Base-by-base conservation (phyloP, 1,140 invertebrate species). In the Drosophila orosa region DNA sequence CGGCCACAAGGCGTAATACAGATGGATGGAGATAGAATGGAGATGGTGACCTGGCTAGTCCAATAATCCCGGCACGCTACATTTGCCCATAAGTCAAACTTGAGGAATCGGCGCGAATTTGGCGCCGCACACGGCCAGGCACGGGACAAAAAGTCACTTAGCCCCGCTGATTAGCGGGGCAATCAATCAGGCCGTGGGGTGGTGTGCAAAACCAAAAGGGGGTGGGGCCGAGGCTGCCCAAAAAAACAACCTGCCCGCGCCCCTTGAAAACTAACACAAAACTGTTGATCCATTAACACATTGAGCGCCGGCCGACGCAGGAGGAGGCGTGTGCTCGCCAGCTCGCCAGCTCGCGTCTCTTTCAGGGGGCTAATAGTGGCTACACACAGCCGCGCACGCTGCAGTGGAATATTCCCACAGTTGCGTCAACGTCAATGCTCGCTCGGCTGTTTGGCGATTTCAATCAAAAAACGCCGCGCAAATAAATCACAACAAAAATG, bases 401-500 rank as follows among this genome's bases (percentile, higher is more conserved):
- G 78, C 83, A 87, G 50, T 87, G 83, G 83, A 87, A 87, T 87
- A 87, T 87, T 87, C 83, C 83, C 83, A 87, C 83, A 89, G 84
- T 80, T 79, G 81, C 75, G 80, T 82, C 79, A 82, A 81, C 66
- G 67, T 54, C 48, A 71, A 52, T 61, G 59, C 45, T 25, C 66
- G 39, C 40, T 25, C 35, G 35, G 44, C 27, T 40, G 73, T 57
- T 68, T 66, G 63, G 66, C 29, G 65, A 85, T 80, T 85, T 80
- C 66, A 77, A 85, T 81, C 73, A 86, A 74, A 83, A 85, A 82
- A 61, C 44, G 56, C 74, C 74, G 68, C 80, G 56, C 77, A 84
- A 80, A 84, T 85, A 84, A 84, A 80, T 85, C 81, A 74, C 69
- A 61, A 66, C 48, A 78, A 75, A 87, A 87, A 86, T 87, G 78